Conservation (phyloP, 2,888 invertebrate genomes). For the Polymixis flavicincta region DNA sequence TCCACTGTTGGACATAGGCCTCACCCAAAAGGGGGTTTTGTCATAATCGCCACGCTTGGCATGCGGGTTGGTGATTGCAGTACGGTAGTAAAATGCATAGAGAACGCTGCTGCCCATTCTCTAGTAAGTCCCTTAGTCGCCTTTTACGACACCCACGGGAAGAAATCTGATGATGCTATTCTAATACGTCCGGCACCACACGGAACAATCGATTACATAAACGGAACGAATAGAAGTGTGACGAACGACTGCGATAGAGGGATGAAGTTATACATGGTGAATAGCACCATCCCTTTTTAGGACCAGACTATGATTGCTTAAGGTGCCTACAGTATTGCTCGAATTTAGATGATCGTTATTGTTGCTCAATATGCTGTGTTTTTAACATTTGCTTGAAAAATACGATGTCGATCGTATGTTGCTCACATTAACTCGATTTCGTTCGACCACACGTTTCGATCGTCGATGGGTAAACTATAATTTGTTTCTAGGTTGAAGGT, state of each 20-base stretch:
- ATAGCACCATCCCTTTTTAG: not conserved
- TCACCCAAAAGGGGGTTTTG: no score
- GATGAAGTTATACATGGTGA: not conserved
- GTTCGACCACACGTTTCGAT: not conserved
- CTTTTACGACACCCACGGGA: no score
- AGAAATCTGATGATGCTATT: no score
- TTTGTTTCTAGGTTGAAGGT: conserved; percentile 79
- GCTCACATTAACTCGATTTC: not conserved
- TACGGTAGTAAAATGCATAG: no score
- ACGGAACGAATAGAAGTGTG: not conserved
- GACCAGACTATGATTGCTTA: not conserved
- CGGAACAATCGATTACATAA: not conserved
- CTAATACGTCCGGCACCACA: no score
- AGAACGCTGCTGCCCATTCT: no score
- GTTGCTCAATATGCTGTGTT: not conserved
- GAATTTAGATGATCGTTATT: not conserved
- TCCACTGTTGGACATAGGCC: no score
- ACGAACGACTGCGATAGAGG: not conserved
- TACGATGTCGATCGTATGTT: not conserved
- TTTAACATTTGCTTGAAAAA: not conserved
- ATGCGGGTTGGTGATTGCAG: no score
- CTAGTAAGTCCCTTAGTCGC: no score
- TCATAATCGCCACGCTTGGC: no score
- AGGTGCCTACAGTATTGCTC: not conserved
- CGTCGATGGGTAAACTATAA: not conserved